Base-by-base conservation (phyloP, 30 jellyfish, hydroid and myxozoan genomes). In the Cassiopea andromeda region DNA sequence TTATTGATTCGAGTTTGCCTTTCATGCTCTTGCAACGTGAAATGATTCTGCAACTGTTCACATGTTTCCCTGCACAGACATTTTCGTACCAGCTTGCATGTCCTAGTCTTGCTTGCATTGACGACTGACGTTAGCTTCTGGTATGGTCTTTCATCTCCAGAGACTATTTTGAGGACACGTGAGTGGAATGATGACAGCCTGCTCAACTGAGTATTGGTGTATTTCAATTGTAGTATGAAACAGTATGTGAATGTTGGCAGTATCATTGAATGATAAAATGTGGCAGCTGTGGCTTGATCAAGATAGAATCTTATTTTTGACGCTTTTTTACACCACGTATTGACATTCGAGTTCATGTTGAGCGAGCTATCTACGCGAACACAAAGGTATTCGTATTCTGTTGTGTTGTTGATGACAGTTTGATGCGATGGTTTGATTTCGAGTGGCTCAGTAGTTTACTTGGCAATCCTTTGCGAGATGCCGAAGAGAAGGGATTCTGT, bases 231-330 rank as follows among this genome's bases (percentile, higher is more conserved):
- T 77, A 77, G 19, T 44, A 66, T 66, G 75, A 14, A 14, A 66
- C 75, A 66, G 75, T 77, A 77, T 77, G 89, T 80, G 83, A 82
- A 84, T 84, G 92, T 71, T 84, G 85, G 85, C 78, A 84, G 92
- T 84, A 84, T 84, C 92, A 71, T 84, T 84, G 92, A 69, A 72
- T 84, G 92, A 71, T 71, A 84, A 50, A 84, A 69, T 84, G 87
- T 84, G 17, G 92, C 86, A 69, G 92, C 86, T 46, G 92, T 84
- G 85, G 92, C 92, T 84, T 84, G 92, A 84, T 70, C 92, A 84
- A 48, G 92, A 84, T 71, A 84, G 78, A 87, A 84, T 84, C 86
- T 48, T 57, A 69, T 69, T 84, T 84, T 84, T 69, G 87, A 86
- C 75, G 45, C 75, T 66, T 66, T 66, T 19, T 66, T 66, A 19